Percentiles rank a stretch among this genome's conserved stretches.
phyloP scores from a whole-genome alignment of 37 sponge, comb jelly and placozoan genomes.

The Halisarca cf. caerulea region DNA sequence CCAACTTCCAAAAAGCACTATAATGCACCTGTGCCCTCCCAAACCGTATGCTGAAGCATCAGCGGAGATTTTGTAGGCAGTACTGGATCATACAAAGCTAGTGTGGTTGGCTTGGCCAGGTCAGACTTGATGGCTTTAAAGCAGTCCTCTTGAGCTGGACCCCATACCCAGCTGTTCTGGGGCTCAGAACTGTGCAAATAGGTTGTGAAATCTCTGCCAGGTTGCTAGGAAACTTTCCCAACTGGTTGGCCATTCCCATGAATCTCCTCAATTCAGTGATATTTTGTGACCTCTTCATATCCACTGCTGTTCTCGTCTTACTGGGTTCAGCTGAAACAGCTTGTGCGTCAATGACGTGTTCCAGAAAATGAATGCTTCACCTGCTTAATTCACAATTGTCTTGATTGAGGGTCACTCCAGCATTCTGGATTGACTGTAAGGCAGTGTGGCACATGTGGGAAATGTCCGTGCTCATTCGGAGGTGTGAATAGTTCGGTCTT shows the following conservation, averaged over 20 bases:
- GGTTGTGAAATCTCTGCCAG: not conserved
- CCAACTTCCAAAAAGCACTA: too few species aligned
- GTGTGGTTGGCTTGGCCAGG: not conserved
- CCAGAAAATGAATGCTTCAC: too few species aligned
- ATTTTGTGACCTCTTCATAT: not conserved
- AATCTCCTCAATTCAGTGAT: constrained; percentile 14
- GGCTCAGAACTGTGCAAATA: not conserved
- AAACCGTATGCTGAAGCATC: too few species aligned
- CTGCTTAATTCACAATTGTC: too few species aligned
- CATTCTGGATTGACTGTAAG: too few species aligned
- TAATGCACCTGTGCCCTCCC: too few species aligned
- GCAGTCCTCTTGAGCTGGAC: not conserved
- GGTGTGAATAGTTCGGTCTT: too few species aligned
- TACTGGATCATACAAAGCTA: not conserved
- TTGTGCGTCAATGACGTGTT: too few species aligned
- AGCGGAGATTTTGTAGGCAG: too few species aligned
- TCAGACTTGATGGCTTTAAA: not conserved
- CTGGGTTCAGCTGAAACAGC: constrained; percentile 28
- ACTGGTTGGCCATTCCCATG: constrained; percentile 13
- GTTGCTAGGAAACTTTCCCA: not conserved
- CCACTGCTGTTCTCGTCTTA: not conserved
- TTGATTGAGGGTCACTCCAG: too few species aligned
- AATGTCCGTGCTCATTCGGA: too few species aligned
- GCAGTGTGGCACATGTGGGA: too few species aligned
- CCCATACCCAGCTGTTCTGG: not conserved